Conservation (phyloP, 2,113 vertebrate species). For the Crotalus viridis region DNA sequence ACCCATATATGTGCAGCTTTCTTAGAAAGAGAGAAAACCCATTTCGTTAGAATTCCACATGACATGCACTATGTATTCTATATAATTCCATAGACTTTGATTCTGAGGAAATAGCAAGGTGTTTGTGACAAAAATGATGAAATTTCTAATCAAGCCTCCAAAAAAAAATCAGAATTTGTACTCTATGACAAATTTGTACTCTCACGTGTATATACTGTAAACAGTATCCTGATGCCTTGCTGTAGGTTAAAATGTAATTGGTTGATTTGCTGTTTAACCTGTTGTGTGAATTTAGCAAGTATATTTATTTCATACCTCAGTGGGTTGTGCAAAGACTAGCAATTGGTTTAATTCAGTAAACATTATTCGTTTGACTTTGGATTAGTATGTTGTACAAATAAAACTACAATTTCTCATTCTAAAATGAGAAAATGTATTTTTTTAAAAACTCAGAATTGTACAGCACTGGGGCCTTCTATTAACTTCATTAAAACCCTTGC, state of each 20-base stretch:
- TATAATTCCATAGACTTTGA: not conserved
- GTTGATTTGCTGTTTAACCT: not conserved
- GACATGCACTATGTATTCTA: not conserved
- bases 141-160: not conserved
- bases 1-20: not conserved
- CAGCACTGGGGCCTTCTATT: not conserved
- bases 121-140: not conserved
- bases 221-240: not conserved
- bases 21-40: not conserved
- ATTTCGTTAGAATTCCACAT: not conserved
- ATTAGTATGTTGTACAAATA: not conserved
- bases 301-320: not conserved
- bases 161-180: not conserved
- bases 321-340: not conserved
- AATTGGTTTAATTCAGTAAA: not conserved
- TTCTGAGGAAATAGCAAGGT: not conserved
- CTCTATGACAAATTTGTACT: not conserved
- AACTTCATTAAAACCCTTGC: accelerated
- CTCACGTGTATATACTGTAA: not conserved
- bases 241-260: not conserved
- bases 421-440: not conserved
- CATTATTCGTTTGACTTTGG: not conserved
- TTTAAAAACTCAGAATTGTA: not conserved
- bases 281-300: not conserved
- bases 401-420: not conserved